phyloP scores from a whole-genome alignment of 2,113 vertebrate genomes.

The Eclectus roratus region DNA sequence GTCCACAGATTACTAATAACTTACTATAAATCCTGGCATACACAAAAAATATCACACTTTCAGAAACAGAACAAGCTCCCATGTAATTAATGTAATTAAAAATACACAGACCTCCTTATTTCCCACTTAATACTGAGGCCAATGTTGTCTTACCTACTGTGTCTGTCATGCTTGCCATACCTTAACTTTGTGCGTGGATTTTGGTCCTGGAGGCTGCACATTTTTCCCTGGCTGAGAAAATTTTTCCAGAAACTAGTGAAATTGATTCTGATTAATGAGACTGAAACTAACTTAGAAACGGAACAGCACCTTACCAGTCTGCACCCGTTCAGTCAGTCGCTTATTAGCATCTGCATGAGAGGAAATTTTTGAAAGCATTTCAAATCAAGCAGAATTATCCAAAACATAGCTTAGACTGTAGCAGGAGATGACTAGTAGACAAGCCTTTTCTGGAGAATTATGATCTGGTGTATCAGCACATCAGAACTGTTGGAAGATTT shows the following conservation, averaged over 20 bases:
- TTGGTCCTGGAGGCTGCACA: background rate
- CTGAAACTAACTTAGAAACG: conserved; percentile 15
- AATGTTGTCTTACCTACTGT: background rate
- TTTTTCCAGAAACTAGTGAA: background rate
- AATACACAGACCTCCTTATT: background rate
- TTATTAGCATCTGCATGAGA: background rate
- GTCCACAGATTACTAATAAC: background rate
- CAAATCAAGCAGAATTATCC: conserved; percentile 5
- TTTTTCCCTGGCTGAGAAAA: background rate
- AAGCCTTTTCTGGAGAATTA: conserved; percentile 3
- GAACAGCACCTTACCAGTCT: background rate
- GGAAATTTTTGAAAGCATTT: background rate
- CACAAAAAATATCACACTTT: background rate
- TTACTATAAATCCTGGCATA: background rate
- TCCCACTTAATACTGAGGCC: background rate
- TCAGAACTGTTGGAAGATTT: background rate
- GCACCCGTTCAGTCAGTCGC: background rate
- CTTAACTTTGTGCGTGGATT: background rate
- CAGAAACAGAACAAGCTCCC: background rate
- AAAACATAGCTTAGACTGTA: background rate
- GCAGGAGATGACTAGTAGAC: background rate
- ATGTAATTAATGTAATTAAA: background rate
- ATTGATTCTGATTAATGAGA: background rate
- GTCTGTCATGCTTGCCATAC: background rate
- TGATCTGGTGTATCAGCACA: background rate